Conservation (phyloP, 2,797 vertebrate genomes). For the Rhodeus uyekii region DNA sequence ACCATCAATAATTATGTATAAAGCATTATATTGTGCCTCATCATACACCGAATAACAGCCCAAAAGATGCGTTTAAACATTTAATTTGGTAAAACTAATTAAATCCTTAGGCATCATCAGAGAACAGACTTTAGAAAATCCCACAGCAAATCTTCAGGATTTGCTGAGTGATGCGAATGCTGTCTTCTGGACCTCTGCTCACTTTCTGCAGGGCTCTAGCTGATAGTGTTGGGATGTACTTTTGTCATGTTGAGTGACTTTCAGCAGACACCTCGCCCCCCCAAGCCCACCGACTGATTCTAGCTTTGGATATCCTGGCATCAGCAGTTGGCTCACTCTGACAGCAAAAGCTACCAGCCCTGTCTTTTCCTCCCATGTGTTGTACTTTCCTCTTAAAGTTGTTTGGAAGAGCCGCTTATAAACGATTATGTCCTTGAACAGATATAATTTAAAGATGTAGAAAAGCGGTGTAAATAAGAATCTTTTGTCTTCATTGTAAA, state of each 20-base stretch:
- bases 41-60: background rate
- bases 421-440: slow-evolving; percentile 6
- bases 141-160: background rate
- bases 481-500: background rate
- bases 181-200: slow-evolving; percentile 15
- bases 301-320: slow-evolving; percentile 26
- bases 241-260: slow-evolving; percentile 40
- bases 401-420: background rate
- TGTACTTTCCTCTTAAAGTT: slow-evolving; percentile 1
- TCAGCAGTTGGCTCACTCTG: slow-evolving; percentile 21
- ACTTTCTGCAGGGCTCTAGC: slow-evolving; percentile 7
- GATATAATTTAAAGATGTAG: background rate
- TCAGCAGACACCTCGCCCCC: slow-evolving; percentile 29
- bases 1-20: background rate
- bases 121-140: background rate
- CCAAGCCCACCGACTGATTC: slow-evolving; percentile 32
- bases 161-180: background rate
- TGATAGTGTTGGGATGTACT: slow-evolving; percentile 33
- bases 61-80: background rate
- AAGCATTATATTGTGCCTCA: background rate
- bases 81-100: background rate
- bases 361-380: slow-evolving; percentile 29
- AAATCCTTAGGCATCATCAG: slow-evolving; percentile 1
- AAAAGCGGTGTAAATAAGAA: background rate
- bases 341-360: slow-evolving; percentile 35